These are phyloP conservation scores for Drosophila kanekoi DNA, from an alignment of 2,888 invertebrate genomes.

Conservation along the genomic window DNA sequence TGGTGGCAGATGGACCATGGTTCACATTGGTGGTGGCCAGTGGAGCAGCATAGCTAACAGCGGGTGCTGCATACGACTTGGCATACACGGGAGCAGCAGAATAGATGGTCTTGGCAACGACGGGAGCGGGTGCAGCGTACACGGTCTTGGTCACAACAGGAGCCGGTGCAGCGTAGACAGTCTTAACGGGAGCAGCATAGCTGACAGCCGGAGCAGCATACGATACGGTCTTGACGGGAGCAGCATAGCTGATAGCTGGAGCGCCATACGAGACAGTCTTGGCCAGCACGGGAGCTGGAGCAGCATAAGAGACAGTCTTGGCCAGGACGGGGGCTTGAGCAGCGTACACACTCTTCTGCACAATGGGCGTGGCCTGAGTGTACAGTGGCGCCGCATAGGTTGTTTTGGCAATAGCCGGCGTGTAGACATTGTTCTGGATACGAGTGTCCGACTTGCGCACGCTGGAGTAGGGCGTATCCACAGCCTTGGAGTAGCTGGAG, in stretches of 20 bases:
- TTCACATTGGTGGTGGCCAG: conserved; percentile 70
- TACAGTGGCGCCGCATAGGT: conserved; percentile 77
- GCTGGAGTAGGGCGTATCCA: conserved; percentile 88
- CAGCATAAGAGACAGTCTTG: conserved; percentile 69
- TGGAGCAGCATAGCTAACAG: conserved; percentile 65
- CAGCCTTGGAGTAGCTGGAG: conserved; percentile 87
- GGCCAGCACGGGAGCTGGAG: conserved; percentile 70
- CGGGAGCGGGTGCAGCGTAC: conserved; percentile 46
- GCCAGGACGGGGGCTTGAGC: conserved; percentile 76
- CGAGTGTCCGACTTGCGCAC: conserved; percentile 87
- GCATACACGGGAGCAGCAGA: not conserved
- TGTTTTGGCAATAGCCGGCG: conserved; percentile 82
- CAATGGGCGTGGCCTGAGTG: conserved; percentile 67
- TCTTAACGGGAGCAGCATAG: conserved; percentile 79
- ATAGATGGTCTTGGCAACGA: conserved; percentile 8
- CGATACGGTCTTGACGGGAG: conserved; percentile 61
- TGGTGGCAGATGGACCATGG: conserved; percentile 76
- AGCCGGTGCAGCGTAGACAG: conserved; percentile 63
- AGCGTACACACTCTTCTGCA: conserved; percentile 63
- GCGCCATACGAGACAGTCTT: conserved; percentile 57
- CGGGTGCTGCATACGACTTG: conserved; percentile 62
- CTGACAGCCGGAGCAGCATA: conserved; percentile 58
- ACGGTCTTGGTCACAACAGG: conserved; percentile 76
- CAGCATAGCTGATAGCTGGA: conserved; percentile 31
- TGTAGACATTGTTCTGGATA: conserved; percentile 87